phyloP scores from a whole-genome alignment of 2,888 invertebrate species.

The Lypha dubia region DNA sequence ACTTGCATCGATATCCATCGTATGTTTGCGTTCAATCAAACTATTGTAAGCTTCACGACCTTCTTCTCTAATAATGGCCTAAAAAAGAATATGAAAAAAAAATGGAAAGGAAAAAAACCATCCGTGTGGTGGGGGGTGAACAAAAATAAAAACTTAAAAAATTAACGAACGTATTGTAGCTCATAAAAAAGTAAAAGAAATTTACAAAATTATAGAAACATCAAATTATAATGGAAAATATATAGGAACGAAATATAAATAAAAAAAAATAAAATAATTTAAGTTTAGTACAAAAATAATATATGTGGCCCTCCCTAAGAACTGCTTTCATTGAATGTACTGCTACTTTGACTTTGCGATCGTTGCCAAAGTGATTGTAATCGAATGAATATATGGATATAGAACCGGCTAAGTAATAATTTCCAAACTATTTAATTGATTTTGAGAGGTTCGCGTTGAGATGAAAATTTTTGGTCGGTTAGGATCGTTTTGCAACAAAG shows the following conservation, averaged over 20 bases:
- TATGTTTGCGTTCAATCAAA: constrained; percentile 90
- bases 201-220: not conserved
- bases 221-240: not conserved
- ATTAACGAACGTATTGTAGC: constrained; percentile 35
- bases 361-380: too few species aligned
- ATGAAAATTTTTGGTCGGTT: too few species aligned
- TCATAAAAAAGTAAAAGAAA: constrained; percentile 57
- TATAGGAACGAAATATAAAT: too few species aligned
- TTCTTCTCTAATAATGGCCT: constrained; percentile 93
- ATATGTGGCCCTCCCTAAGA: not conserved
- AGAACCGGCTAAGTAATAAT: too few species aligned
- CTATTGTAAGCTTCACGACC: constrained; percentile 96
- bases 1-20: constrained; percentile 76
- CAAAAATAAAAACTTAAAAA: constrained; percentile 63
- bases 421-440: too few species aligned
- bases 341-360: too few species aligned
- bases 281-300: not conserved
- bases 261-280: too few species aligned
- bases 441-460: too few species aligned
- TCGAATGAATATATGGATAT: too few species aligned
- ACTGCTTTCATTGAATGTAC: too few species aligned
- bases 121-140: constrained; percentile 46
- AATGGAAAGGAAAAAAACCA: constrained; percentile 66
- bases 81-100: constrained; percentile 78
- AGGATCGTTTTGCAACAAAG: too few species aligned